Percentiles rank a stretch among this genome's conserved stretches.
Evolutionary conservation across 2,797 vertebrate genomes (phyloP).

Genomic region (Megaceryle alcyon): DNA sequence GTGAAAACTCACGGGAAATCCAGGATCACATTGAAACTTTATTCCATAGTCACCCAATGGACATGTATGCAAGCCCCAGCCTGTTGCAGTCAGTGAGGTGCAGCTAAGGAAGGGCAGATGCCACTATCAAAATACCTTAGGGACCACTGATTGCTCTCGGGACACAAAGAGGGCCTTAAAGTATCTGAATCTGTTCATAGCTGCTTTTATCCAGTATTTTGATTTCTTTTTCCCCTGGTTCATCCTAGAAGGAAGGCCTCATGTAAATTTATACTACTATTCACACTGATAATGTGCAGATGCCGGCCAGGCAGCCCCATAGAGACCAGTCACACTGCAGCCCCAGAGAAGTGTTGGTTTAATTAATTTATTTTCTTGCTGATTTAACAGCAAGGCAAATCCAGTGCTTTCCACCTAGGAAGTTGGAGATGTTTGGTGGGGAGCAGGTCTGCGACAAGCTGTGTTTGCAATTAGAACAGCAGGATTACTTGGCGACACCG

Average conservation of each 20-base stretch:
- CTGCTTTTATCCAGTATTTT: neutral
- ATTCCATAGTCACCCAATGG: neutral
- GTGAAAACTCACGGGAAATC: neutral
- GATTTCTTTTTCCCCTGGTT: neutral
- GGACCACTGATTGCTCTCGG: neutral
- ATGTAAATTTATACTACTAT: neutral
- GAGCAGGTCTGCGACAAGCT: neutral
- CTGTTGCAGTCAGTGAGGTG: accelerated
- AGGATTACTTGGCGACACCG: neutral
- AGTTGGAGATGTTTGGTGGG: neutral
- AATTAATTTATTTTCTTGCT: neutral
- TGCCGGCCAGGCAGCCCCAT: neutral
- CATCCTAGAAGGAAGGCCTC: neutral
- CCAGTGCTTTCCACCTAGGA: neutral
- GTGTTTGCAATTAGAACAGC: neutral
- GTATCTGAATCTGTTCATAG: neutral
- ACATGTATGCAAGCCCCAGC: neutral
- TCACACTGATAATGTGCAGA: neutral
- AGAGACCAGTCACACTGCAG: neutral
- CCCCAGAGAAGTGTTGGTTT: accelerated
- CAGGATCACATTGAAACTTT: accelerated
- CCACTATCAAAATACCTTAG: neutral
- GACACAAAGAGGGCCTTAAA: neutral
- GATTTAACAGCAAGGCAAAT: neutral
- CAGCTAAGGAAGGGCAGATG: neutral